Conservation (phyloP, 2,888 invertebrate genomes). For the Mythimna ferrago region DNA sequence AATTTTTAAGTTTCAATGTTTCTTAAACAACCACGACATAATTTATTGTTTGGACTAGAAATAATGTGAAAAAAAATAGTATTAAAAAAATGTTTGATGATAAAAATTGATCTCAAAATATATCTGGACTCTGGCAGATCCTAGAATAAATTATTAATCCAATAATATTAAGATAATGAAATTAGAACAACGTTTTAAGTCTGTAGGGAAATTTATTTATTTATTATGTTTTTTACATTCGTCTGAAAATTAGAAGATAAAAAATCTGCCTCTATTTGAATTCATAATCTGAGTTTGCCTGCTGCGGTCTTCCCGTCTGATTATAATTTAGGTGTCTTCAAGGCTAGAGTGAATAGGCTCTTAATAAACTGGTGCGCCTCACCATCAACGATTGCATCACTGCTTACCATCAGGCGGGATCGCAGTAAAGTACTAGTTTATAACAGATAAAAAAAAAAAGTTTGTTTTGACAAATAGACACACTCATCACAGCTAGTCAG, state of each 20-base stretch:
- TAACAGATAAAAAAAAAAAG: no score
- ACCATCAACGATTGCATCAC: no score
- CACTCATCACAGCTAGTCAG: no score
- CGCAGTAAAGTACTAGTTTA: no score
- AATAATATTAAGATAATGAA: neutral
- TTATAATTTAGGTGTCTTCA: no score
- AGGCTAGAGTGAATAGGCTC: no score
- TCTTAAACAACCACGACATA: neutral
- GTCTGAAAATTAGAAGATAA: neutral
- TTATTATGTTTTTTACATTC: neutral
- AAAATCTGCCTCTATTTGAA: neutral
- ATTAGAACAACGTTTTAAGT: neutral
- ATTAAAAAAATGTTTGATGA: neutral
- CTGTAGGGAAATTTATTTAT: neutral
- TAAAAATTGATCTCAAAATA: constrained; percentile 10
- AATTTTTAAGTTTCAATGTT: no score
- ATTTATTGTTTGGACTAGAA: neutral
- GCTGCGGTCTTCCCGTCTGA: no score
- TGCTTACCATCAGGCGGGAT: no score
- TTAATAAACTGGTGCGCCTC: no score
- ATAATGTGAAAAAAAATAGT: neutral
- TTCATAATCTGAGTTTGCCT: neutral
- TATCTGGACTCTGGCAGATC: neutral
- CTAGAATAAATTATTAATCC: neutral
- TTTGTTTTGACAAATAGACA: no score